Evolutionary conservation across 2,113 vertebrate species (phyloP).

Genomic region (Balaenoptera acutorostrata): DNA sequence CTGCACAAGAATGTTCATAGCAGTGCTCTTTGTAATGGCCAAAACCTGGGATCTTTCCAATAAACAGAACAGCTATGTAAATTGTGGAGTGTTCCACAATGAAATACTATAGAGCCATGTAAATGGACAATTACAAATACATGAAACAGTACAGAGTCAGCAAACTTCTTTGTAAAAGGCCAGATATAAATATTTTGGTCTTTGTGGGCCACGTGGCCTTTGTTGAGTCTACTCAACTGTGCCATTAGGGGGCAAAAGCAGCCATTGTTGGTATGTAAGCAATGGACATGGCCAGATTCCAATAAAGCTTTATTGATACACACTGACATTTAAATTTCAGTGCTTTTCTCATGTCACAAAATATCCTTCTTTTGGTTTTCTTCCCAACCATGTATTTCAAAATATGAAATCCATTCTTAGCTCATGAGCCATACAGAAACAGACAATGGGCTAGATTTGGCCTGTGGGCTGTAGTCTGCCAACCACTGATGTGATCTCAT

Average conservation of each 20-base stretch:
- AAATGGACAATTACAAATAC: neutral
- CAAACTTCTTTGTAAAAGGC: neutral
- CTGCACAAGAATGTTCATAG: accelerated
- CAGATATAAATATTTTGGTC: neutral
- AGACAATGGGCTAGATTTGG: accelerated
- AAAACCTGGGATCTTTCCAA: neutral
- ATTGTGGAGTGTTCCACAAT: accelerated
- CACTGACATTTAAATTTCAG: neutral
- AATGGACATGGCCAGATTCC: neutral
- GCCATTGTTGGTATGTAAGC: accelerated
- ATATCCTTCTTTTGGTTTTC: neutral
- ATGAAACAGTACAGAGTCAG: neutral
- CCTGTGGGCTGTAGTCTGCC: neutral
- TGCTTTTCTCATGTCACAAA: neutral
- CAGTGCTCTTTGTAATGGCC: too few relatives aligned
- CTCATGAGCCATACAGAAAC: neutral
- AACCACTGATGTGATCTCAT: neutral
- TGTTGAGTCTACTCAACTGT: neutral
- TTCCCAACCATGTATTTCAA: neutral
- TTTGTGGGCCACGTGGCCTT: accelerated
- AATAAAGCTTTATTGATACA: neutral
- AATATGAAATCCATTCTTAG: neutral
- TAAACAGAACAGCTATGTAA: neutral
- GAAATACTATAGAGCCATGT: neutral
- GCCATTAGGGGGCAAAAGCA: neutral